These are phyloP conservation scores for Ia io DNA, from an alignment of 2,113 vertebrate genomes.

Conservation along the genomic window DNA sequence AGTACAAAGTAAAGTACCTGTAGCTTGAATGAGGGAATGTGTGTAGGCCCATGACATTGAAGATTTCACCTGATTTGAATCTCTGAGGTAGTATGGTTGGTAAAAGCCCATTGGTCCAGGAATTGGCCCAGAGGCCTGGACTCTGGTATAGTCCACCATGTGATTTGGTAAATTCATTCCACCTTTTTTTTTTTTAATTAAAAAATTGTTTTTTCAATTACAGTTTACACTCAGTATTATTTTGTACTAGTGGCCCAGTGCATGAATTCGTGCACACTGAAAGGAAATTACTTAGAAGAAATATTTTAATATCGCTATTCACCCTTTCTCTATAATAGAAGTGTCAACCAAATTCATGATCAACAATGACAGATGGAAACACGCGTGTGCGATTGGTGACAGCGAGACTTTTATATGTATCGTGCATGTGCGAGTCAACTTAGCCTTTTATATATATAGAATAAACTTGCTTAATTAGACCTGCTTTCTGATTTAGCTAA, in stretches of 20 bases:
- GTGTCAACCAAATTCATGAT: no score
- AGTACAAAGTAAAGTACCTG: neutral
- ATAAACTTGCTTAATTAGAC: no score
- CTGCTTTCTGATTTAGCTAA: no score
- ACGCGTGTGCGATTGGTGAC: no score
- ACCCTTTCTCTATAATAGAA: no score
- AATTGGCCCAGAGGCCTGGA: neutral
- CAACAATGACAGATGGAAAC: no score
- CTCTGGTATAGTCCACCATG: neutral
- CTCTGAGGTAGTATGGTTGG: neutral
- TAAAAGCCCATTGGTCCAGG: neutral
- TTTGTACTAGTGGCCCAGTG: neutral
- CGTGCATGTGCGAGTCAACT: rapidly evolving
- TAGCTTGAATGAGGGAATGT: neutral
- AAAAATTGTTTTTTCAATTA: neutral
- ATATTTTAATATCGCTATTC: no score
- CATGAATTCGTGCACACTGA: no score
- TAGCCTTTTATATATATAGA: no score
- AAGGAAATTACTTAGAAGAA: no score
- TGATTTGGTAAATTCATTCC: neutral
- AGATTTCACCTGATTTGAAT: neutral
- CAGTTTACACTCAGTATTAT: neutral
- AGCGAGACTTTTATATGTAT: no score
- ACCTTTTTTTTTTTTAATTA: neutral
- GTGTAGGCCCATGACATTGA: neutral